These are phyloP conservation scores for Cathartes aura DNA, from an alignment of 2,113 vertebrate genomes.

Conservation along the genomic window DNA sequence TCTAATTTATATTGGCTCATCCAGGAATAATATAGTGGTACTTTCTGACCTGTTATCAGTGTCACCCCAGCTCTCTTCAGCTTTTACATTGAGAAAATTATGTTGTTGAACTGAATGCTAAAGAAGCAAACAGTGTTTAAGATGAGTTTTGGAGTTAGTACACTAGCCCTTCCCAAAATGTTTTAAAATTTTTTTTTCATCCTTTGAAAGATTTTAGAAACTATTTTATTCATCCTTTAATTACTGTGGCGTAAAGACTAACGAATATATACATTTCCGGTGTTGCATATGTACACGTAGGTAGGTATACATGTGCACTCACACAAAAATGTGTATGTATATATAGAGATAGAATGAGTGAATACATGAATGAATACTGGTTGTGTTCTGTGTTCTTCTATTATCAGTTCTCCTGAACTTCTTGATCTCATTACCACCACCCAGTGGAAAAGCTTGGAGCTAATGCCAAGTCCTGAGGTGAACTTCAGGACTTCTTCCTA, in stretches of 20 bases:
- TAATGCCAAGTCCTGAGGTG: not conserved
- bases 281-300: accelerated
- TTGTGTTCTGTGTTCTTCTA: not conserved
- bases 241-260: not conserved
- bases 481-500: not conserved
- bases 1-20: not conserved
- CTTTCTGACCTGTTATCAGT: not conserved
- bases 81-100: not conserved
- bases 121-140: not conserved
- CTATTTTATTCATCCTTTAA: not conserved
- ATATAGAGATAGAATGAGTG: not conserved
- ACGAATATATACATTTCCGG: not conserved
- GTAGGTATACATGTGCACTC: not conserved
- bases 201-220: not conserved
- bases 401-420: not conserved
- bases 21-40: not conserved
- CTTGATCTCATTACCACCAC: conserved; percentile 44
- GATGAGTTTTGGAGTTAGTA: not conserved
- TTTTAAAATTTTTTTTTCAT: not conserved
- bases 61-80: not conserved
- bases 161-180: not conserved
- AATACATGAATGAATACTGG: not conserved
- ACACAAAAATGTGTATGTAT: not conserved
- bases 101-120: not conserved
- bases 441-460: conserved; percentile 3